Conservation (phyloP, 2,113 vertebrate species). For the Loxodonta africana region DNA sequence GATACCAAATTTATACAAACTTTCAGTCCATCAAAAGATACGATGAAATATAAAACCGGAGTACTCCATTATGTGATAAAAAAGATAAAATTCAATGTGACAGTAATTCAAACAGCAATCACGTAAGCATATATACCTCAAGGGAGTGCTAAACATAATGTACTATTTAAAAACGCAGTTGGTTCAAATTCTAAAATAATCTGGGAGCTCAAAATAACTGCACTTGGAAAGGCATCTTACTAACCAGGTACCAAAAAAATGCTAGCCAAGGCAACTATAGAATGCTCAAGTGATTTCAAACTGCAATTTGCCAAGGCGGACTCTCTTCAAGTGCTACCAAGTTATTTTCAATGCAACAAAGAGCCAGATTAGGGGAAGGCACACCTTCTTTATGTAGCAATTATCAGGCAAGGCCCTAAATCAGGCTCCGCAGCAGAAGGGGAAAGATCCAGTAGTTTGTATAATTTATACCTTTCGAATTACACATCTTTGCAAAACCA, state of each 20-base stretch:
- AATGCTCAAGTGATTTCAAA: not conserved
- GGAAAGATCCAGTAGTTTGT: not conserved
- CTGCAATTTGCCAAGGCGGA: not conserved
- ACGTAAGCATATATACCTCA: slow-evolving; percentile 38
- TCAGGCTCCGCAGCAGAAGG: not conserved
- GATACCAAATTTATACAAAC: slow-evolving; percentile 73
- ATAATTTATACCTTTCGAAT: not conserved
- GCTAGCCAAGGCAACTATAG: not conserved
- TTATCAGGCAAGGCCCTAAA: not conserved
- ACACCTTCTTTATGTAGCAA: slow-evolving; percentile 3
- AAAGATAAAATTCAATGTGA: slow-evolving; percentile 79
- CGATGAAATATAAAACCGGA: slow-evolving; percentile 78
- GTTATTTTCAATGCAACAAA: rapidly evolving
- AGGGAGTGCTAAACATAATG: slow-evolving; percentile 71
- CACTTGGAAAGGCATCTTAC: not conserved
- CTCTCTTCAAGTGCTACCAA: rapidly evolving
- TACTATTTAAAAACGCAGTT: slow-evolving; percentile 67
- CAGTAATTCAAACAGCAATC: slow-evolving; percentile 46
- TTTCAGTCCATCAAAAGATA: slow-evolving; percentile 80
- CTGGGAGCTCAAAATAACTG: slow-evolving; percentile 55
- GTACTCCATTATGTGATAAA: slow-evolving; percentile 72
- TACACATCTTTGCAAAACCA: not conserved
- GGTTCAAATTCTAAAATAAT: slow-evolving; percentile 52
- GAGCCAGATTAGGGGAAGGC: not conserved
- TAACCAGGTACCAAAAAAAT: slow-evolving; percentile 61